Percentiles rank a stretch among this genome's conserved stretches.
These are phyloP conservation scores for Sitta carolinensis DNA, from an alignment of 2,797 vertebrate species.

Conservation along the genomic window DNA sequence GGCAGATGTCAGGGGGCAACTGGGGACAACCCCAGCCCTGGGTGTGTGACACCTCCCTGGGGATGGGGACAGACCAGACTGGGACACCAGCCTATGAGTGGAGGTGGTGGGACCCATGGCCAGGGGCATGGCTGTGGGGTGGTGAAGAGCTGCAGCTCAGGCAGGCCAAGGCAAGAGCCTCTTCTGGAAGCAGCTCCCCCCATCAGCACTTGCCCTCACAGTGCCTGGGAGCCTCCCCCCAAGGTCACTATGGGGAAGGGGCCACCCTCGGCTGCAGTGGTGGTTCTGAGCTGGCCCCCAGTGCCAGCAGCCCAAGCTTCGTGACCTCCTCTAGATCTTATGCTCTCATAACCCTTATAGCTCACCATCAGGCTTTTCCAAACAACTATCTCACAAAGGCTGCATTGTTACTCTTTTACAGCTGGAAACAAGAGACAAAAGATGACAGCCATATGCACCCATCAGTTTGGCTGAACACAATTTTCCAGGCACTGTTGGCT, in stretches of 20 bases:
- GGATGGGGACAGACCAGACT: neutral
- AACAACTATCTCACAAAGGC: neutral
- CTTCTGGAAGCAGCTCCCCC: neutral
- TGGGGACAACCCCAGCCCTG: neutral
- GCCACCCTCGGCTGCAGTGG: neutral
- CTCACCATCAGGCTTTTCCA: neutral
- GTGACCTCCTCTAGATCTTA: fast-evolving
- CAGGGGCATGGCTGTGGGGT: fast-evolving
- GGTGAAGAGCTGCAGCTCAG: neutral
- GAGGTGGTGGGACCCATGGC: neutral
- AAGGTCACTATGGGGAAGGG: fast-evolving
- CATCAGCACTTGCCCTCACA: neutral
- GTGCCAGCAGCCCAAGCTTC: neutral
- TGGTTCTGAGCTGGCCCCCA: neutral
- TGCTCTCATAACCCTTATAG: neutral
- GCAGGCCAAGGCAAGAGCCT: neutral
- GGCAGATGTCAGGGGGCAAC: neutral
- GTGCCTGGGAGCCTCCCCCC: neutral
- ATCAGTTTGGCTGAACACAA: neutral
- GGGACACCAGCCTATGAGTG: fast-evolving
- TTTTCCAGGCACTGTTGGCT: neutral
- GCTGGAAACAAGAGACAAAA: neutral
- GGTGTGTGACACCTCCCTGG: neutral
- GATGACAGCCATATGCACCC: neutral
- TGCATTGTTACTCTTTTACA: neutral